A percentile compares a stretch with the other conserved stretches of the same genome.
These are phyloP conservation scores for Oceanodroma leucorhoa DNA, from an alignment of 2,797 vertebrate species.

Conservation along the genomic window DNA sequence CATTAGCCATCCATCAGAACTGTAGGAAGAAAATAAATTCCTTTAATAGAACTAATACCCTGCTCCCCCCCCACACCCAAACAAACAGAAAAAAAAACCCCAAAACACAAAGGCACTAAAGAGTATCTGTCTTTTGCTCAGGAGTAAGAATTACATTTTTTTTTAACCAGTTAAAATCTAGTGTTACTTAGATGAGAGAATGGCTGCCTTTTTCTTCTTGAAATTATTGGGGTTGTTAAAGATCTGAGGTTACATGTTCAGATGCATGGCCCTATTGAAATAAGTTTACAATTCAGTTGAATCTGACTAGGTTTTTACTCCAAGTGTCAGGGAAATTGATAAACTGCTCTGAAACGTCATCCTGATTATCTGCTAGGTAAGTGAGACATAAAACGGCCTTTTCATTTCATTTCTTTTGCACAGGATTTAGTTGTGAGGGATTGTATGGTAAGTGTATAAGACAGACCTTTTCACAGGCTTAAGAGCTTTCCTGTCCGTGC, in stretches of 20 bases:
- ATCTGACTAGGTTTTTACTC: not conserved
- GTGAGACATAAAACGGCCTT: not conserved
- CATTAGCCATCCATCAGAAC: not conserved
- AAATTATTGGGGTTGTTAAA: not conserved
- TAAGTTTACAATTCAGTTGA: not conserved
- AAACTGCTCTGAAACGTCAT: not conserved
- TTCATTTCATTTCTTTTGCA: not conserved
- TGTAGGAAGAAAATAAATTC: not conserved
- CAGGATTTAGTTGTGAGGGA: not conserved
- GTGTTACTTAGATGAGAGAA: not conserved
- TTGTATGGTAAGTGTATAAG: not conserved
- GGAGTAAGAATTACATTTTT: not conserved
- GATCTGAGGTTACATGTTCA: not conserved
- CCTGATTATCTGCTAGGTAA: not conserved
- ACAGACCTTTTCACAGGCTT: not conserved
- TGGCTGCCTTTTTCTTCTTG: not conserved
- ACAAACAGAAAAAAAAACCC: not conserved
- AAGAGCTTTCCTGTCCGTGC: not conserved
- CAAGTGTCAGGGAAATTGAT: not conserved
- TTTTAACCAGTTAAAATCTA: not conserved
- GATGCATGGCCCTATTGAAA: not conserved
- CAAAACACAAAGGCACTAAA: not conserved
- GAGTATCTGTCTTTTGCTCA: not conserved
- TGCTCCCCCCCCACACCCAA: rapidly evolving
- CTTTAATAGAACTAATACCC: not conserved